Evolutionary conservation across 1,140 invertebrate genomes (phyloP), one percentile per base, ranked within the genome.

Genomic region (Amphibalanus amphitrite): DNA sequence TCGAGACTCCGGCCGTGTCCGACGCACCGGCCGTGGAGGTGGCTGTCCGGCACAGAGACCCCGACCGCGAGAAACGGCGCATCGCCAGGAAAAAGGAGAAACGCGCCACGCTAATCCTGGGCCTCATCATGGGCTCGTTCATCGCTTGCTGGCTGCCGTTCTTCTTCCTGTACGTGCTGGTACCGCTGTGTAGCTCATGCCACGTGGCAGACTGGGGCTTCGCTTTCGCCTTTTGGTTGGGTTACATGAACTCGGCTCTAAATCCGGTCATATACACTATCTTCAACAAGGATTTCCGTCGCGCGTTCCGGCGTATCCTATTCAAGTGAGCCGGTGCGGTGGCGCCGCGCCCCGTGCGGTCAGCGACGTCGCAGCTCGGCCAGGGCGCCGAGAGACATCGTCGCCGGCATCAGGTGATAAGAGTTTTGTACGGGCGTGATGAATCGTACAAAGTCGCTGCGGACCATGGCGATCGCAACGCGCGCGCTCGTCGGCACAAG

Each of bases 231-330:
- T 98, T 98, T 81, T 99, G 97, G 97, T 83, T 99, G 29, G 97
- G 97, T 28, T 99, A 99, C 81, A 94, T 95, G 86, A 99, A 99
- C 82, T 98, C 95, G 33, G 95, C 95, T n/a, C n/a, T n/a, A n/a
- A n/a, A n/a, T n/a, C n/a, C n/a, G n/a, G n/a, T n/a, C n/a, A n/a
- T n/a, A n/a, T n/a, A n/a, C n/a, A n/a, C n/a, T n/a, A n/a, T n/a
- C n/a, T n/a, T n/a, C n/a, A n/a, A n/a, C n/a, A n/a, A 97, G 82
- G 97, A 99, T 82, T 99, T 99, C 82, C 86, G 95, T 72, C 86
- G 90, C 77, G 95, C 95, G 20, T 99, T 98, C 80, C 86, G 92
- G 74, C 87, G 94, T 78, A 95, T 96, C 82, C 84, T 96, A 77
- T 94, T 93, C 82, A 95, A 94, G 86, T 95, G 88, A 91, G 29